phyloP scores from a whole-genome alignment of 2,888 invertebrate species.

The Nowickia ferox region DNA sequence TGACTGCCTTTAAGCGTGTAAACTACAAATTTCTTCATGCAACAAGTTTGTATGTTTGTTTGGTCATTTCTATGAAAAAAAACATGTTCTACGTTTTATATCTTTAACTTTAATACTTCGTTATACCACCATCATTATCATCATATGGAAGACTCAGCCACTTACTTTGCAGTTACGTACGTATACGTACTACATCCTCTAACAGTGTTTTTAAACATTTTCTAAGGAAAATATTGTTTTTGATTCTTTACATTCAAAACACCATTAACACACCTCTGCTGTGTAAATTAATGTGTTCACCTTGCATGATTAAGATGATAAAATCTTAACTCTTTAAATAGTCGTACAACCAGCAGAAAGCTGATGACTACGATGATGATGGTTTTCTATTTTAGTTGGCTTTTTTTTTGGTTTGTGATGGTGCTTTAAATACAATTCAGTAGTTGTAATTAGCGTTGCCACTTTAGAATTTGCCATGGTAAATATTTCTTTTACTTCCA shows the following conservation, averaged over 20 bases:
- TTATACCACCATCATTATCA: slow-evolving; percentile 35
- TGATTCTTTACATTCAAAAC: slow-evolving; percentile 68
- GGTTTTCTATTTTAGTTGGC: slow-evolving; percentile 30
- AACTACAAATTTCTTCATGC: background rate
- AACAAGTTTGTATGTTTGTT: background rate
- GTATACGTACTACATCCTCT: background rate
- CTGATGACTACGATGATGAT: background rate
- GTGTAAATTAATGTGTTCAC: slow-evolving; percentile 72
- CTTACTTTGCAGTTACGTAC: slow-evolving; percentile 16
- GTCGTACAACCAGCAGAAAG: background rate
- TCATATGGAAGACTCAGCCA: slow-evolving; percentile 22
- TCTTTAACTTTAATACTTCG: slow-evolving; percentile 57
- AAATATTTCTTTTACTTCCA: too few species aligned
- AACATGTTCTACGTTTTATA: slow-evolving; percentile 44
- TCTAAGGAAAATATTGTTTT: slow-evolving; percentile 67
- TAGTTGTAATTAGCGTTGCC: background rate
- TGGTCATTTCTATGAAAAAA: slow-evolving; percentile 44
- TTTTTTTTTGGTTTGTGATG: background rate
- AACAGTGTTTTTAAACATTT: slow-evolving; percentile 39
- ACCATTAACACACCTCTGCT: slow-evolving; percentile 70
- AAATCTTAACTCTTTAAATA: slow-evolving; percentile 61
- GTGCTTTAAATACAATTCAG: slow-evolving; percentile 9
- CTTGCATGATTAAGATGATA: slow-evolving; percentile 73
- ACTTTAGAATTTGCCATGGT: too few species aligned
- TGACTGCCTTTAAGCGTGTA: slow-evolving; percentile 31